Conservation (phyloP, 1,140 invertebrate genomes). For the Cotesia vestalis region DNA sequence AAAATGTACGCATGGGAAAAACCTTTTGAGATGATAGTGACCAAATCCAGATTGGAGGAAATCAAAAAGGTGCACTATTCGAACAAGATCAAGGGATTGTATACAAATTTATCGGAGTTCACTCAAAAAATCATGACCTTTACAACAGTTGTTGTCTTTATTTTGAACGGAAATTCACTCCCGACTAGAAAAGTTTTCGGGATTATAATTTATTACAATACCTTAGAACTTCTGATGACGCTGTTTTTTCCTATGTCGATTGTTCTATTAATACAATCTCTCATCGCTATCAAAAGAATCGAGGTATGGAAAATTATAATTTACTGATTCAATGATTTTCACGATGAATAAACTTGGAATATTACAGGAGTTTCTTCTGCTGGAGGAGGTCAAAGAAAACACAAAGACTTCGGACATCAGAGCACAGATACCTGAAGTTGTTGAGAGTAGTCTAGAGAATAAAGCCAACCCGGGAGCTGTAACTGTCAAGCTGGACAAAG, state of each 20-base stretch:
- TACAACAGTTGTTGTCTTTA: slow-evolving; percentile 75
- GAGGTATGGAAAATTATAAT: slow-evolving; percentile 26
- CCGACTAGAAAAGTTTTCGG: slow-evolving; percentile 72
- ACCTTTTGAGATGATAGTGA: slow-evolving; percentile 56
- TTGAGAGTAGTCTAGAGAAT: background rate
- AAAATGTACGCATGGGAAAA: no score
- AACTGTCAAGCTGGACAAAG: slow-evolving; percentile 35
- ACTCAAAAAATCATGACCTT: slow-evolving; percentile 79
- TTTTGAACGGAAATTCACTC: slow-evolving; percentile 72
- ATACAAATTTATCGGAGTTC: slow-evolving; percentile 75
- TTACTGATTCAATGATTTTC: no score
- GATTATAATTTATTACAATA: slow-evolving; percentile 76
- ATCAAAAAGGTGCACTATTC: slow-evolving; percentile 75
- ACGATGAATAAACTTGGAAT: no score
- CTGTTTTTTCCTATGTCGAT: slow-evolving; percentile 80
- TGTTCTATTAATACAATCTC: slow-evolving; percentile 71
- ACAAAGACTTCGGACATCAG: background rate
- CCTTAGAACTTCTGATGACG: slow-evolving; percentile 70
- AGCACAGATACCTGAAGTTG: background rate
- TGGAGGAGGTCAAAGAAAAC: slow-evolving; percentile 15
- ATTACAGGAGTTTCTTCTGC: no score
- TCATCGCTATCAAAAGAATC: slow-evolving; percentile 73
- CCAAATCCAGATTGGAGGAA: slow-evolving; percentile 70
- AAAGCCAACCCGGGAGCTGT: slow-evolving; percentile 3
- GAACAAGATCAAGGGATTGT: slow-evolving; percentile 77